Evolutionary conservation across 2,113 vertebrate species (phyloP), one percentile per base, ranked within the genome.

Genomic region (Shinisaurus crocodilurus): DNA sequence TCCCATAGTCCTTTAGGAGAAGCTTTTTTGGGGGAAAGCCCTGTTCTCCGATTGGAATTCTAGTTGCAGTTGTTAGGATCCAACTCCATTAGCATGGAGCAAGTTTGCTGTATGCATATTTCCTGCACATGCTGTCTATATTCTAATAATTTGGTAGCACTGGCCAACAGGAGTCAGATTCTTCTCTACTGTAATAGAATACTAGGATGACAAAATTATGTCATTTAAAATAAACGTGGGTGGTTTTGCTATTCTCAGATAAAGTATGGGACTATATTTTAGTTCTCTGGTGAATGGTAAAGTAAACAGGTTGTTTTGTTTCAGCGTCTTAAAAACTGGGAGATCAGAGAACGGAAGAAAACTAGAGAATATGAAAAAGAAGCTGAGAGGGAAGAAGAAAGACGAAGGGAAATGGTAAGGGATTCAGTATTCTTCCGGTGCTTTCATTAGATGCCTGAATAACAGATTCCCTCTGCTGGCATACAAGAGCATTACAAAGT

Each of bases 281-380:
- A 29, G 1, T 63, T 83, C 18, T 76, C 76, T 7, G 2, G 43
- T 48, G 48, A 85, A 90, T 13, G 3, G 6, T 37, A 20, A 50
- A n/a, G n/a, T 90, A 90, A 90, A 50, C 16, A 37, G 9, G 76
- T 32, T 82, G n/a, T 87, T 94, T 80, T 79, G 63, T 94, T 94
- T 91, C 91, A 99, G 99, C 98, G 99, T 88, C 97, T 99, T 93
- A 99, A 99, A 96, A 99, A 99, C 97, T 99, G 99, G 99, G 99
- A 99, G 97, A 98, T 99, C 87, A 97, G 99, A 96, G 99, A 99
- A 96, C 97, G 99, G 92, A 99, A 99, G 95, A 99, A 99, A 96
- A 98, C 98, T 4, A 96, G 99, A 84, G 99, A 99, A 90, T 99
- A 99, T 92, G 98, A 98, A 90, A 99, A 99, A 92, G 99, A 99